Conservation (phyloP, 2,888 invertebrate genomes). For the Lacanobia wlatinum region DNA sequence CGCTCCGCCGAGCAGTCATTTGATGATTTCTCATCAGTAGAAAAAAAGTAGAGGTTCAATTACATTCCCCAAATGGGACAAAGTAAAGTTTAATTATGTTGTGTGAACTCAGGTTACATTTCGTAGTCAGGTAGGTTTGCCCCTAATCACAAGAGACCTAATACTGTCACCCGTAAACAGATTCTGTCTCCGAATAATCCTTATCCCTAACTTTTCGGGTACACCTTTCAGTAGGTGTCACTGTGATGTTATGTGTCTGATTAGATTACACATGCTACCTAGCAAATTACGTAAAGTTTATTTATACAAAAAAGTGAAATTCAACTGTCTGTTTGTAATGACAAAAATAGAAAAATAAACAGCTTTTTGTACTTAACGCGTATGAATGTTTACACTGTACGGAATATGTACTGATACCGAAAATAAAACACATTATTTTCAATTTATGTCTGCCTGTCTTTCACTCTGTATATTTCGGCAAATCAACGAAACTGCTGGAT, state of each 20-base stretch:
- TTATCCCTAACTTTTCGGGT: constrained; percentile 17
- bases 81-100: constrained; percentile 25
- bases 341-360: not conserved
- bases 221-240: constrained; percentile 18
- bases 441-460: too few species aligned
- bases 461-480: too few species aligned
- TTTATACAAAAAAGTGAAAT: not conserved
- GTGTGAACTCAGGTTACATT: constrained; percentile 4
- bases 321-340: not conserved
- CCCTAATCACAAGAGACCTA: constrained; percentile 22
- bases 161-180: constrained; percentile 19
- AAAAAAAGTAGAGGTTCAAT: constrained; percentile 3
- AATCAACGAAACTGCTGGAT: too few species aligned
- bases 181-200: constrained; percentile 11
- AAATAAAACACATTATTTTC: too few species aligned
- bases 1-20: too few species aligned
- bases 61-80: constrained; percentile 5
- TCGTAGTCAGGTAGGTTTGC: constrained; percentile 5
- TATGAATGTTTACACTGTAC: too few species aligned
- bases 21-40: too few species aligned
- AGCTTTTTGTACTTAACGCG: too few species aligned
- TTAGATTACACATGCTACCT: constrained; percentile 18
- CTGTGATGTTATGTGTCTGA: constrained; percentile 27
- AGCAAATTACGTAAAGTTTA: not conserved
- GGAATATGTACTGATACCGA: too few species aligned